These are phyloP conservation scores for Plebejus melissa DNA, from an alignment of 2,888 invertebrate species.

Conservation along the genomic window DNA sequence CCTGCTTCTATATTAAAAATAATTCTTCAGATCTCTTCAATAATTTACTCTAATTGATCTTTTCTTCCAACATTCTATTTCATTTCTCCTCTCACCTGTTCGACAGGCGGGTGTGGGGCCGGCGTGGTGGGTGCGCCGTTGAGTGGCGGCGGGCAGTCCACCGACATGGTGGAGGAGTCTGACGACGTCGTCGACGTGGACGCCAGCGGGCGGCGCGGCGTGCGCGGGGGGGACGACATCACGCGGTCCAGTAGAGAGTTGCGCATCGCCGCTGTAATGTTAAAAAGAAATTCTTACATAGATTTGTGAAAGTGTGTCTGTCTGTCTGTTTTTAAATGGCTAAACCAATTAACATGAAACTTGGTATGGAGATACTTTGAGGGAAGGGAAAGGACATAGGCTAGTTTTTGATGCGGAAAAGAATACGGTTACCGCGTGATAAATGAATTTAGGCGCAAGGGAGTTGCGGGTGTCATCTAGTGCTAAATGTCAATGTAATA, in stretches of 20 bases:
- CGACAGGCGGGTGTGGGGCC: conserved; percentile 50
- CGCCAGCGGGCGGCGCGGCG: conserved; percentile 77
- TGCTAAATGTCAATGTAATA: too few relatives aligned
- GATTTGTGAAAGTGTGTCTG: not conserved
- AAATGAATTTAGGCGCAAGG: too few relatives aligned
- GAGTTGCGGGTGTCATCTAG: too few relatives aligned
- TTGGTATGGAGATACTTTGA: too few relatives aligned
- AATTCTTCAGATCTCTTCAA: too few relatives aligned
- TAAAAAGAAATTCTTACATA: conserved; percentile 18
- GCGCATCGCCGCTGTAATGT: conserved; percentile 77
- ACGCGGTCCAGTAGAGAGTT: conserved; percentile 82
- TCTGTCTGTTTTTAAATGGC: too few relatives aligned
- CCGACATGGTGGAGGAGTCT: conserved; percentile 80
- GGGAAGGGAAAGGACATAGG: too few relatives aligned
- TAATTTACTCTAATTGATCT: too few relatives aligned
- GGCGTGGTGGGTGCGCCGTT: conserved; percentile 54
- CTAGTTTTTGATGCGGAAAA: not conserved
- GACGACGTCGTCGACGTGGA: conserved; percentile 84
- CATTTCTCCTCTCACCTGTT: conserved; percentile 49
- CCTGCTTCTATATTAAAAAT: too few relatives aligned
- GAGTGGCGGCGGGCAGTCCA: conserved; percentile 68
- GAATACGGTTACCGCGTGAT: too few relatives aligned
- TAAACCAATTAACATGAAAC: too few relatives aligned
- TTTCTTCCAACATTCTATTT: too few relatives aligned
- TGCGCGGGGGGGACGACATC: conserved; percentile 68